These are phyloP conservation scores for Mugil cephalus DNA, from an alignment of 2,113 vertebrate genomes.

Conservation along the genomic window DNA sequence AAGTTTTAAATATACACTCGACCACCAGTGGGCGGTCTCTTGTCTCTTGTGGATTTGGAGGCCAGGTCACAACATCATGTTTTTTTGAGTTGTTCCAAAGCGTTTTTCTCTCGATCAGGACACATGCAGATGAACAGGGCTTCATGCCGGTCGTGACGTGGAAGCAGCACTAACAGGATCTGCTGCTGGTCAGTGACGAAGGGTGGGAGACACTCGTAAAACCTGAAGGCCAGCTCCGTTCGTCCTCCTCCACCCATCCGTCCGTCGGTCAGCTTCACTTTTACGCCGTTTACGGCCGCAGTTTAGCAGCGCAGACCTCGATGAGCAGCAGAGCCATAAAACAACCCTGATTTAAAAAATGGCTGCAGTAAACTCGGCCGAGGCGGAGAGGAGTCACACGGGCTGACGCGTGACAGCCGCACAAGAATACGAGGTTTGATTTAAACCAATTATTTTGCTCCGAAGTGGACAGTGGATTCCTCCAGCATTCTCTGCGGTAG, in stretches of 20 bases:
- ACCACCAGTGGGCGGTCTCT: too few relatives aligned
- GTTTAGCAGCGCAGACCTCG: slow-evolving; percentile 5
- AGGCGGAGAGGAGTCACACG: not conserved
- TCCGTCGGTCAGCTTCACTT: slow-evolving; percentile 44
- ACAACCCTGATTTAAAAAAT: slow-evolving; percentile 13
- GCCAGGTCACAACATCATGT: too few relatives aligned
- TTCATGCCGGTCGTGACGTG: not conserved
- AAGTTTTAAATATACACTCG: too few relatives aligned
- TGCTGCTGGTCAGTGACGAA: slow-evolving; percentile 7
- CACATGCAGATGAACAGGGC: not conserved
- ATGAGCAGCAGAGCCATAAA: slow-evolving; percentile 16
- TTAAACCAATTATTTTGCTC: slow-evolving; percentile 23
- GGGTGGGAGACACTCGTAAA: slow-evolving; percentile 22
- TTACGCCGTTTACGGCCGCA: slow-evolving; percentile 41
- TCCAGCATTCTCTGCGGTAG: not conserved
- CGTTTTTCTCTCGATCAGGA: too few relatives aligned
- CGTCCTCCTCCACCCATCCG: slow-evolving; percentile 30
- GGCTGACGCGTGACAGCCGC: not conserved
- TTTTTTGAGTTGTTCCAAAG: too few relatives aligned
- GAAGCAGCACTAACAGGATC: not conserved
- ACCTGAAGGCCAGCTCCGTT: slow-evolving; percentile 34
- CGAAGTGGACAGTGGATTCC: slow-evolving; percentile 10
- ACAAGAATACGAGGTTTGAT: slow-evolving; percentile 12
- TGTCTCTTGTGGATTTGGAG: too few relatives aligned
- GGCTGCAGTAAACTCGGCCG: slow-evolving; percentile 1